Evolutionary conservation across 2,888 invertebrate genomes (phyloP).

Genomic region (Celastrina argiolus): DNA sequence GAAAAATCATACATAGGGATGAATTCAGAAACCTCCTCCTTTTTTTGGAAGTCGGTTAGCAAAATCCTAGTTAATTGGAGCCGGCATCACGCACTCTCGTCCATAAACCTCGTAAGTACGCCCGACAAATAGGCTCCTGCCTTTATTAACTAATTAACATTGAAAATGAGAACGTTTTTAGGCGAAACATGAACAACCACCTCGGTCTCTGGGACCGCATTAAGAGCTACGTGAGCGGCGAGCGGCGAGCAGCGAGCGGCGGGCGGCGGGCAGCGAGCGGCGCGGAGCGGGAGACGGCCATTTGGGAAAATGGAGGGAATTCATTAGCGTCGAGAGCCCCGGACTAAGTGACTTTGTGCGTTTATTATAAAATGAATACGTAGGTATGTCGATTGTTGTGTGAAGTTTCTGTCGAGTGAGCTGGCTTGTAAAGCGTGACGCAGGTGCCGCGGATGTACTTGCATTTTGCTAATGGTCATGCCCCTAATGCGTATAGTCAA

Average conservation of each 20-base stretch:
- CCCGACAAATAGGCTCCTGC: neutral
- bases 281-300: neutral
- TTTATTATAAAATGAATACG: conserved; percentile 4
- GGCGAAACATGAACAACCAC: neutral
- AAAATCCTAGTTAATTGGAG: neutral
- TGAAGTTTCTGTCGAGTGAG: neutral
- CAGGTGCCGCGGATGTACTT: neutral
- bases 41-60: no score
- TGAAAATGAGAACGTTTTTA: neutral
- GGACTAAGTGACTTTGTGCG: neutral
- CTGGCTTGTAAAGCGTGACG: neutral
- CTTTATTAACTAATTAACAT: conserved; percentile 7
- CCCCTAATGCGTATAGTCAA: no score
- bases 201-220: neutral
- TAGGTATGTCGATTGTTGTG: neutral
- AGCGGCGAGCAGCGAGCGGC: neutral
- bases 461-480: no score
- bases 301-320: conserved; percentile 21
- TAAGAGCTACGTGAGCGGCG: neutral
- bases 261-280: neutral
- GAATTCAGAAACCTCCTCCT: no score
- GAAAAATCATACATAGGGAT: no score
- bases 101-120: neutral
- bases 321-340: conserved; percentile 16
- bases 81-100: neutral